Evolutionary conservation across 2,797 vertebrate species (phyloP), one percentile per base, ranked within the genome.

Genomic region (Graptemys geographica): DNA sequence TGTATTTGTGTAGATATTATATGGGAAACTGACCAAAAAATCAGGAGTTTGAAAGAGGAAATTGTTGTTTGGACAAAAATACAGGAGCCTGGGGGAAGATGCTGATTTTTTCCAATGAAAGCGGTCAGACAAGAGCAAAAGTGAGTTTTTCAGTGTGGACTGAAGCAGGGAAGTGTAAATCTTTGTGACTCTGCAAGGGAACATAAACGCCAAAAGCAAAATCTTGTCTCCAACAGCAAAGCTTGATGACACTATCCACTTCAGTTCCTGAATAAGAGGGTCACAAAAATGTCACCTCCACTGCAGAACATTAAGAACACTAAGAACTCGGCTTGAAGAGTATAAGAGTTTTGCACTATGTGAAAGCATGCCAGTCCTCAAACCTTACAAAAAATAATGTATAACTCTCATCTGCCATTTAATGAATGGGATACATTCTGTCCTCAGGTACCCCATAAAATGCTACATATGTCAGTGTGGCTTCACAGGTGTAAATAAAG

Each of bases 401-500:
- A 83, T 16, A 6, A 5, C 31, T 91, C 41, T 28, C 0, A 37
- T 2, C 1, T 52, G 72, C 11, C 5, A 1, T 11, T 47, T 28
- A 78, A 78, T 89, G 81, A 9, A 2, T 49, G 52, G 25, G 62
- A 51, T 33, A 4, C 4, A 13, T 79, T 91, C 1, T 0, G 5
- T 28, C 52, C 85, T 85, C 15, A 11, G 25, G 57, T 74, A 31
- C 25, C 88, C 84, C 1, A 0, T 53, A 92, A 76, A 93, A 76
- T 1, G 1, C 52, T 12, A 88, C 37, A 88, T 55, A 6, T 83
- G 27, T 49, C 74, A 72, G 55, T 33, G 84, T 62, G 83, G 69
- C 44, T 80, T 86, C 52, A 80, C 33, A 72, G 69, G 59, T 95
- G 95, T 91, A 93, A 91, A 89, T 79, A 96, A 96, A 91, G 87